Base-by-base conservation (phyloP, 2,888 invertebrate genomes). In the Machimus rusticus region DNA sequence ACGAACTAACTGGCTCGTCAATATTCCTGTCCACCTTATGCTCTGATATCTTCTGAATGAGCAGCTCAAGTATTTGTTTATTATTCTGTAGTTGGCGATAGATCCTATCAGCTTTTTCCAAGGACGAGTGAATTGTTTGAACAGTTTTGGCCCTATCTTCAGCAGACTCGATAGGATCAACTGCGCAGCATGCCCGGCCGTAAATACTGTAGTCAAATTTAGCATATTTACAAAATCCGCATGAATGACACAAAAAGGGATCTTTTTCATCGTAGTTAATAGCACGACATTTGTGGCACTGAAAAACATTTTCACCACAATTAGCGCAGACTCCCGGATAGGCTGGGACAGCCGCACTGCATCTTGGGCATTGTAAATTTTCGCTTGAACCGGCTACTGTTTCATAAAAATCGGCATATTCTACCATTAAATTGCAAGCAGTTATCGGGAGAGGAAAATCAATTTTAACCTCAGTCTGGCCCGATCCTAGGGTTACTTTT, bases 221-320 rank as follows among this genome's bases (percentile, higher is more conserved):
- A 51, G 99, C 99, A 93, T 99, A 99, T 93, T 99, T 99, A 94
- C 99, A 99, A 94, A 98, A 99, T 0, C 99, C 99, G 93, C 99
- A 99, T 5, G 99, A 97, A 93, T 99, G 99, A 91, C 99, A 99
- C 34, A 99, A 94, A 95, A 99, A 99, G 0, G 99, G 99, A 93
- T 99, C 99, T 92, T 99, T 98, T 92, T 99, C 99, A 92, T 99
- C 99, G 93, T 99, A 99, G 93, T 99, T 99, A 90, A 99, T 99
- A 0, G 99, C 98, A 34, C 98, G 96, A 91, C 99, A 99, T 93
- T 99, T 99, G 93, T 99, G 99, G 91, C 99, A 99, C 91, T 99
- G 99, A 94, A 98, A 99, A 0, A 99, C 99, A 92, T 99, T 99
- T 92, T 99, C 99, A 0, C 99, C 99, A 87, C 93, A 93, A 89